Evolutionary conservation across 1,140 invertebrate genomes (phyloP).

Genomic region (Mamestra configurata): DNA sequence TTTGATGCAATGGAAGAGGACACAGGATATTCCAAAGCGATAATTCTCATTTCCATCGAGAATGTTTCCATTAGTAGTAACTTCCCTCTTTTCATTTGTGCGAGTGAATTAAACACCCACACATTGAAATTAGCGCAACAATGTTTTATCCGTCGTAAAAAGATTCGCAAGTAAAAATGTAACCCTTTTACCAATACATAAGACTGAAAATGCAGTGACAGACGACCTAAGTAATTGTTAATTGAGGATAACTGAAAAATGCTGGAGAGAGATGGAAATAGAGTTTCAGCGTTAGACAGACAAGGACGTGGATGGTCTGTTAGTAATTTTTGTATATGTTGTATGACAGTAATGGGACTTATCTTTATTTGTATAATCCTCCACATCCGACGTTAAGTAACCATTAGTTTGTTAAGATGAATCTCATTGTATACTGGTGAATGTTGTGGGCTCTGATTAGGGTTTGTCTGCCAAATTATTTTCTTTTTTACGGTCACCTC

Average conservation of each 20-base stretch:
- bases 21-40: neutral
- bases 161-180: conserved; percentile 9
- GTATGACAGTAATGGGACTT: conserved; percentile 19
- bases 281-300: neutral
- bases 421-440: neutral
- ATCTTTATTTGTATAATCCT: conserved; percentile 44
- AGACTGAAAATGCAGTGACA: conserved; percentile 16
- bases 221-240: conserved; percentile 27
- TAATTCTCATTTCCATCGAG: neutral
- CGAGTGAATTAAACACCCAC: conserved; percentile 70
- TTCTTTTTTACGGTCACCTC: neutral
- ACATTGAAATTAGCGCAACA: conserved; percentile 48
- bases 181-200: neutral
- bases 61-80: conserved; percentile 9
- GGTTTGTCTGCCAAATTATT: neutral
- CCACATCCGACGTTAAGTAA: conserved; percentile 37
- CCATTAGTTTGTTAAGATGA: conserved; percentile 5
- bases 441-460: conserved; percentile 12
- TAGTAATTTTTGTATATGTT: conserved; percentile 38
- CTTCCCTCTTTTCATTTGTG: conserved; percentile 47
- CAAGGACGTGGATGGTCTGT: neutral
- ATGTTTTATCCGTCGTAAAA: conserved; percentile 31
- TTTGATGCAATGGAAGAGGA: neutral
- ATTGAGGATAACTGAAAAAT: conserved; percentile 57
- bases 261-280: conserved; percentile 46